Evolutionary conservation across 1,140 invertebrate species (phyloP), one percentile per base, ranked within the genome.

Genomic region (Drosophila prosaltans): DNA sequence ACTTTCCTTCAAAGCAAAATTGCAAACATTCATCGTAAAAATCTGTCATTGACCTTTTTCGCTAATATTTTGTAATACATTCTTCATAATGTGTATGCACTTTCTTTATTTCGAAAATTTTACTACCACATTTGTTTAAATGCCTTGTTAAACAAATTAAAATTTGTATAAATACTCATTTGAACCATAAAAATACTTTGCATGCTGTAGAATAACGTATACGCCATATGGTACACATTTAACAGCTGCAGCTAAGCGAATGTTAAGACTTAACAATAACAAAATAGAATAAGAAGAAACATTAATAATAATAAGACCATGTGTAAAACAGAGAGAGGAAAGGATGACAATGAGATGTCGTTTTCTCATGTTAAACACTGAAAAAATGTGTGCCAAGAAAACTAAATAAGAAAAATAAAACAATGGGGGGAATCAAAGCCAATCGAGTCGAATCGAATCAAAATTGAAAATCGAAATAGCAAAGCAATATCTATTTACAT

Each of bases 381-480:
- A 30, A 48, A 51, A 57, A 65, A 79, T 80, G 66, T 82, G 70
- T 88, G 83, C 80, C 83, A 86, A 86, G 82, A 80, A 77, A 82
- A 86, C 73, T 41, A 60, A 63, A 39, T 1, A 36, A 6, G 6
- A 36, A 36, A 36, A 36, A 36, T 36, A 36, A 36, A 36, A 30
- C 2, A 3, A 2, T 30, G 28, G 0, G 32, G 3, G 32, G 32
- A 36, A 36, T 36, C 48, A 65, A 59, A 70, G 61, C 61, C 65
- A 69, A 70, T 8, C 41, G 55, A 74, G 24, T 67, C 30, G 36
- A 55, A 51, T 65, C 58, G 11, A 64, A 64, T 68, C 55, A 55
- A 66, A 79, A 81, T 51, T 82, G 43, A 45, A 57, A 68, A 81
- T 70, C 40, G 39, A 54, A 81, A 64, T 41, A 85, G 81, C 45